Evolutionary conservation across 2,888 invertebrate species (phyloP).

Genomic region (Timema podura): DNA sequence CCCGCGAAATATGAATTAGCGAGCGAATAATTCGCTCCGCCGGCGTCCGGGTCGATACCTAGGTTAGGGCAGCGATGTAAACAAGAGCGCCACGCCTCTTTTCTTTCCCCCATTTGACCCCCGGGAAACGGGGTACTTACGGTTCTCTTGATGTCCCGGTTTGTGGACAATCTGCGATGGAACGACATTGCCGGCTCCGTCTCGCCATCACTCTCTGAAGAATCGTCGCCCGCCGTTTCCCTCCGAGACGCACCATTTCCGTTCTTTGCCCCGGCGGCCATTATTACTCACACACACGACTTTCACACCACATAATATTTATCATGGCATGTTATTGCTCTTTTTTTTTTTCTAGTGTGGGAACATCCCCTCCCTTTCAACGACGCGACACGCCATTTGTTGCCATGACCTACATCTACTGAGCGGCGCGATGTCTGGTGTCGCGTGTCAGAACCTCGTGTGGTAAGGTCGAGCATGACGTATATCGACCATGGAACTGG

Average conservation of each 20-base stretch:
- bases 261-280: conserved; percentile 23
- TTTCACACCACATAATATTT: neutral
- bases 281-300: conserved; percentile 18
- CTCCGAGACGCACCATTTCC: conserved; percentile 19
- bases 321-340: conserved; percentile 4
- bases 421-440: too few relatives aligned
- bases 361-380: too few relatives aligned
- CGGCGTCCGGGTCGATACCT: too few relatives aligned
- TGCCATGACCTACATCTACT: too few relatives aligned
- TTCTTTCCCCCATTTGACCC: conserved; percentile 9
- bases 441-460: too few relatives aligned
- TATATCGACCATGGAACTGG: too few relatives aligned
- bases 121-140: conserved; percentile 50
- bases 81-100: conserved; percentile 26
- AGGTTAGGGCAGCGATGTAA: too few relatives aligned
- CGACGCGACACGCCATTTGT: too few relatives aligned
- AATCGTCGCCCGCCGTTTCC: conserved; percentile 49
- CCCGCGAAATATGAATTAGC: too few relatives aligned
- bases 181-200: conserved; percentile 72
- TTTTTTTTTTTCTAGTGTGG: too few relatives aligned
- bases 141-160: conserved; percentile 75
- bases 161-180: conserved; percentile 75
- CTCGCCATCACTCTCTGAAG: conserved; percentile 80
- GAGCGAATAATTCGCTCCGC: too few relatives aligned
- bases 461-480: too few relatives aligned